phyloP scores from a whole-genome alignment of 2,113 vertebrate genomes.

The Siniperca knerii region DNA sequence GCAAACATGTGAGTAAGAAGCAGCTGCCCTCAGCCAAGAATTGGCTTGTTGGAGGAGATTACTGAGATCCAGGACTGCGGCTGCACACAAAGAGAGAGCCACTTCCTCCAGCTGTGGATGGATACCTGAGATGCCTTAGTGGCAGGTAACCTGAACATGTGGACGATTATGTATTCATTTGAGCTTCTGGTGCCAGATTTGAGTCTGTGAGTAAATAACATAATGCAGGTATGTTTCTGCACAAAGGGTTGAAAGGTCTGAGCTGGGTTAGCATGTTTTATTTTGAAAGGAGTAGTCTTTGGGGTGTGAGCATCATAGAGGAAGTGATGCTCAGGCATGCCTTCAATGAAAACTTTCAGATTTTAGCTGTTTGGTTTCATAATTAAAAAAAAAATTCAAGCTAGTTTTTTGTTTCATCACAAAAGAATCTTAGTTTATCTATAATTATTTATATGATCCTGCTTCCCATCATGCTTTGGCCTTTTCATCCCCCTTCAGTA shows the following conservation, averaged over 20 bases:
- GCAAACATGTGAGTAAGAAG: constrained; percentile 32
- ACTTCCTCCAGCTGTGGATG: constrained; percentile 57
- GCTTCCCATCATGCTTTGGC: constrained; percentile 26
- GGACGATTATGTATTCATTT: background rate
- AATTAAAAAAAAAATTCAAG: background rate
- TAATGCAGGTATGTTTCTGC: too few relatives aligned
- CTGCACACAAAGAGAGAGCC: constrained; percentile 63
- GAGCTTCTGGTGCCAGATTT: constrained; percentile 11
- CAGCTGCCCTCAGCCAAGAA: constrained; percentile 33
- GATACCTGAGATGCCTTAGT: constrained; percentile 59
- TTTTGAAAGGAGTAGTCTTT: constrained; percentile 10
- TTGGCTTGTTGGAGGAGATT: constrained; percentile 47
- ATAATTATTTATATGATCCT: background rate
- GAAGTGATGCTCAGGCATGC: constrained; percentile 22
- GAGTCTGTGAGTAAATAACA: constrained; percentile 19
- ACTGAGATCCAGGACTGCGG: constrained; percentile 52
- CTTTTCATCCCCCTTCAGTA: background rate
- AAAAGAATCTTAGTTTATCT: background rate
- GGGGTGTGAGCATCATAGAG: constrained; percentile 12
- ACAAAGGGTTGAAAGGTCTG: background rate
- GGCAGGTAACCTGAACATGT: constrained; percentile 63
- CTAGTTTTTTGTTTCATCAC: background rate
- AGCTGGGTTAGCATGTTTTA: constrained; percentile 8
- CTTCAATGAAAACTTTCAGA: background rate
- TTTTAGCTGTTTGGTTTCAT: background rate